A percentile compares a stretch with the other conserved stretches of the same genome.
Evolutionary conservation across 2,797 vertebrate species (phyloP).

Genomic region (Parambassis ranga): DNA sequence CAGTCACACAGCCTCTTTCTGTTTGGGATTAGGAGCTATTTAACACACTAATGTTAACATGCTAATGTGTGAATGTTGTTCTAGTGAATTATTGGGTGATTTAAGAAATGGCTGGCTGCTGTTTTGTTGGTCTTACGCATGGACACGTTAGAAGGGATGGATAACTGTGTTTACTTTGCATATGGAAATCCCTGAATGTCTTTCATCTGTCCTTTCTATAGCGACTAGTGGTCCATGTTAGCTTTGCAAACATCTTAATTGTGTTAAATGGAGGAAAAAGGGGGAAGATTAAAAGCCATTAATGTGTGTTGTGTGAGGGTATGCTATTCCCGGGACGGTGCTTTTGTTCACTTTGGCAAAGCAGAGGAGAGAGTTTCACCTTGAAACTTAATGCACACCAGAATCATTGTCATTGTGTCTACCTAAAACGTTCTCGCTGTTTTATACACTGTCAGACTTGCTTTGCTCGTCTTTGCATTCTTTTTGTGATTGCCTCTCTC

Average conservation of each 20-base stretch:
- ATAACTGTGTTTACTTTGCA: slow-evolving; percentile 71
- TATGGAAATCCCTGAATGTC: slow-evolving; percentile 76
- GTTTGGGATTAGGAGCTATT: slow-evolving; percentile 65
- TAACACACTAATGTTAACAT: slow-evolving; percentile 64
- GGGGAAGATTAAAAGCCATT: slow-evolving; percentile 80
- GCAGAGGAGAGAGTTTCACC: slow-evolving; percentile 77
- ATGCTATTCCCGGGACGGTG: slow-evolving; percentile 77
- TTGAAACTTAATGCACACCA: slow-evolving; percentile 79
- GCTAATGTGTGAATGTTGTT: slow-evolving; percentile 63
- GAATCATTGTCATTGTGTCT: slow-evolving; percentile 77
- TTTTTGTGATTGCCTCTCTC: slow-evolving; percentile 52
- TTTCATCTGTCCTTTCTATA: slow-evolving; percentile 79
- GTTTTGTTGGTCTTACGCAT: slow-evolving; percentile 63
- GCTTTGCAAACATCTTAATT: slow-evolving; percentile 85
- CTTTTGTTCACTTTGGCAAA: slow-evolving; percentile 81
- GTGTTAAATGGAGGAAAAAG: slow-evolving; percentile 81
- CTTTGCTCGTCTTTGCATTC: slow-evolving; percentile 52
- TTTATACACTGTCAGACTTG: slow-evolving; percentile 51
- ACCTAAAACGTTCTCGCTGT: slow-evolving; percentile 58
- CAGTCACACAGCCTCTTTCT: slow-evolving; percentile 31
- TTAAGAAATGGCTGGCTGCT: slow-evolving; percentile 54
- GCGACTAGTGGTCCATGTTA: slow-evolving; percentile 77
- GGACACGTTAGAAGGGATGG: slow-evolving; percentile 55
- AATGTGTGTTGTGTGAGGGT: slow-evolving; percentile 75
- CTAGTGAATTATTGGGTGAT: slow-evolving; percentile 65